Evolutionary conservation across 2,113 vertebrate genomes (phyloP), one percentile per base, ranked within the genome.

Genomic region (Suncus etruscus): DNA sequence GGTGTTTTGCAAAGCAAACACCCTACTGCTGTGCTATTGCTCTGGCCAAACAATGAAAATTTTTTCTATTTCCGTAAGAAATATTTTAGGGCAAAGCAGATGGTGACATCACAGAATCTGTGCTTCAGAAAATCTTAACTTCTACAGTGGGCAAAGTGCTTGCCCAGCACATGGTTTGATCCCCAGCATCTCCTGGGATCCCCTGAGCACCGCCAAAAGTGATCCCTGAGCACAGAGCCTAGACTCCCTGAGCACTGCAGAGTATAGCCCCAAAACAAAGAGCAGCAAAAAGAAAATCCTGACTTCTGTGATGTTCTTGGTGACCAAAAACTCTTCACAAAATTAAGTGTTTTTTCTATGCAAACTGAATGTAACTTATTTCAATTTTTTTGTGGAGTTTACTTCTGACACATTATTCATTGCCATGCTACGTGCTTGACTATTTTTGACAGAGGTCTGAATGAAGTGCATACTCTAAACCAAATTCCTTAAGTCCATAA

Each of bases 291-390:
- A 20, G 15, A 16, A 91, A 93, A 86, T 10, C 6, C 5, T 73
- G 94, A 88, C 22, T 74, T 83, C 72, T 83, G 14, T 86, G 83
- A 83, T 85, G 86, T 89, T 93, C 88, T 86, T 89, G 50, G 76
- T 89, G 72, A 86, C 76, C 78, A 32, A 91, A 79, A 91, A 75
- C 12, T 86, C 91, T 75, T 89, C 72, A 94, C 51, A 94, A 89
- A 92, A 92, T 63, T 90, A 94, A 82, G 27, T 39, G 50, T 22
- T 73, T 91, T 39, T 79, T 83, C 82, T 87, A 87, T 51, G 29
- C 48, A 94, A 84, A 24, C 29, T 39, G 18, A 74, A 6, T 45
- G 45, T 24, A 22, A 48, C n/a, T 39, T 65, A 81, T 54, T 82
- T 91, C 81, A 81, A 50, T 20, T 65, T 72, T 72, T 54, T 27